These are phyloP conservation scores for Bombus balteatus DNA, from an alignment of 1,140 invertebrate species.

Conservation along the genomic window DNA sequence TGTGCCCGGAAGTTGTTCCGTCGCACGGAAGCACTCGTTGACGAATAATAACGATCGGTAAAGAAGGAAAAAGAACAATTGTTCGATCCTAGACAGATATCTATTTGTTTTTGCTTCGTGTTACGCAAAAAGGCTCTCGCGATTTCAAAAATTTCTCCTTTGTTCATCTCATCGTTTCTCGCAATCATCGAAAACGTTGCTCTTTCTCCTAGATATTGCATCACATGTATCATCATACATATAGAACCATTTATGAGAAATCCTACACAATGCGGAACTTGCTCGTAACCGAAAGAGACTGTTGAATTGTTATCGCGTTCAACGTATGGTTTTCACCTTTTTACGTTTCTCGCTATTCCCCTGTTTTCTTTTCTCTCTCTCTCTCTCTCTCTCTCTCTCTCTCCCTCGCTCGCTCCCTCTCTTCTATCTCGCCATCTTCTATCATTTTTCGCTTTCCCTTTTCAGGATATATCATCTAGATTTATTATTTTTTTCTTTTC, in stretches of 20 bases:
- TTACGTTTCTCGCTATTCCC: neutral
- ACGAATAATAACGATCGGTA: constrained; percentile 45
- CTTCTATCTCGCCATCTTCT: neutral
- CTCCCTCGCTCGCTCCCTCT: constrained; percentile 52
- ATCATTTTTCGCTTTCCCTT: constrained; percentile 6
- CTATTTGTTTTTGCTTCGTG: constrained; percentile 22
- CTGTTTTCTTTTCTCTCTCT: neutral
- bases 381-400: constrained; percentile 42
- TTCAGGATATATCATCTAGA: constrained; percentile 23
- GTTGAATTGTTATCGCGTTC: constrained; percentile 61
- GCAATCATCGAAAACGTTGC: constrained; percentile 67
- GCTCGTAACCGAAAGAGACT: constrained; percentile 82
- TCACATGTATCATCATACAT: constrained; percentile 63
- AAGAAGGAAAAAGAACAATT: constrained; percentile 22
- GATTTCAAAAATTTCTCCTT: constrained; percentile 56
- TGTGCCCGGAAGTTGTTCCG: constrained; percentile 57
- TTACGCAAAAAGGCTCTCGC: constrained; percentile 66
- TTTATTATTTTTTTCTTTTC: constrained; percentile 30
- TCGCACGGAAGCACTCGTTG: constrained; percentile 67
- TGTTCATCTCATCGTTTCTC: constrained; percentile 64
- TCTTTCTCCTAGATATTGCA: constrained; percentile 59
- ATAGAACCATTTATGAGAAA: constrained; percentile 66
- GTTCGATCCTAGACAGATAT: constrained; percentile 45
- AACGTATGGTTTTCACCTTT: constrained; percentile 43
- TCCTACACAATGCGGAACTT: constrained; percentile 81